Percentiles rank a stretch among this genome's conserved stretches.
phyloP scores from a whole-genome alignment of 1,140 invertebrate genomes.

The Zaprionus camerounensis region DNA sequence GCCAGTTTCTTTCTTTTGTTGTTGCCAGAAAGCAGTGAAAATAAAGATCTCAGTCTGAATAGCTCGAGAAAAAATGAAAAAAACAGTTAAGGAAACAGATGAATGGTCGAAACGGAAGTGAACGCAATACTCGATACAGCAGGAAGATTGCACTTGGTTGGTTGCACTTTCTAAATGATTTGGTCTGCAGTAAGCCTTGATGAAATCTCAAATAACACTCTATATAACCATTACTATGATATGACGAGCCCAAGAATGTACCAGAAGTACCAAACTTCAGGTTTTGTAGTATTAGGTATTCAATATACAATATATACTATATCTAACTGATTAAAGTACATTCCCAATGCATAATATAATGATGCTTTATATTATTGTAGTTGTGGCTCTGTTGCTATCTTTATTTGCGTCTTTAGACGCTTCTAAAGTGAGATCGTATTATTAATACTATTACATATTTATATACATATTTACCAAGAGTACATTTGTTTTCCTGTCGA shows the following conservation, averaged over 20 bases:
- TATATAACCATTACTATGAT: not conserved
- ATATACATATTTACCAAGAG: too few relatives aligned
- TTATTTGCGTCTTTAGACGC: too few relatives aligned
- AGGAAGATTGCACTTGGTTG: constrained; percentile 23
- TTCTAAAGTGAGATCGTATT: too few relatives aligned
- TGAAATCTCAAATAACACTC: not conserved
- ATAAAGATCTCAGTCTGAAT: constrained; percentile 36
- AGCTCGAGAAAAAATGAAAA: constrained; percentile 1
- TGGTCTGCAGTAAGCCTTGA: not conserved
- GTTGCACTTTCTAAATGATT: not conserved
- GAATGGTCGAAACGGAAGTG: constrained; percentile 53
- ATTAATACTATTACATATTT: too few relatives aligned
- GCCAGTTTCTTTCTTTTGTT: constrained; percentile 35
- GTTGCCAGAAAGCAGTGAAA: constrained; percentile 37
- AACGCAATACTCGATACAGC: constrained; percentile 19
- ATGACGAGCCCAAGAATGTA: not conserved
- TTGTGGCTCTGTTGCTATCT: too few relatives aligned
- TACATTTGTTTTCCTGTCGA: too few relatives aligned
- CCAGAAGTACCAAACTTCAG: too few relatives aligned
- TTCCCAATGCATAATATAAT: too few relatives aligned
- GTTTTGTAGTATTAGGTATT: too few relatives aligned
- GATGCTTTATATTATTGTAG: too few relatives aligned
- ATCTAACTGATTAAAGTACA: too few relatives aligned
- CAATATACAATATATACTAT: too few relatives aligned
- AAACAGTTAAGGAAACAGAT: constrained; percentile 61